A percentile compares a stretch with the other conserved stretches of the same genome.
phyloP scores from a whole-genome alignment of 2,888 invertebrate genomes.

The Pomacea canaliculata region DNA sequence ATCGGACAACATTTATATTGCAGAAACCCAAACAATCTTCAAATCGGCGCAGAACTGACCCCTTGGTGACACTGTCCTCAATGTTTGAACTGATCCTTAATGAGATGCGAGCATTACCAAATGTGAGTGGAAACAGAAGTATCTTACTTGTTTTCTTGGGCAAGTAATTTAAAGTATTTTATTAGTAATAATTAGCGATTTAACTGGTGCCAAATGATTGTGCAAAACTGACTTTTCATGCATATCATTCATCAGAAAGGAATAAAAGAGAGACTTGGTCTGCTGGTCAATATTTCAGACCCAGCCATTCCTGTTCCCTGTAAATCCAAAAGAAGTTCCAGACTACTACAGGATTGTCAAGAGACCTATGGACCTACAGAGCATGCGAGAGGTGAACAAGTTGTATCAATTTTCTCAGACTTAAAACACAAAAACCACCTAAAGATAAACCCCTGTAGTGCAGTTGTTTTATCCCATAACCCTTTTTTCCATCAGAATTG shows the following conservation, averaged over 20 bases:
- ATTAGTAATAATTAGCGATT: no score
- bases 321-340: conserved; percentile 91
- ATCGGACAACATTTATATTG: conserved; percentile 18
- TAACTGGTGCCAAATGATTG: no score
- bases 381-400: conserved; percentile 80
- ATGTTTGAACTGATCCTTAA: conserved; percentile 91
- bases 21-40: conserved; percentile 76
- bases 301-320: conserved; percentile 92
- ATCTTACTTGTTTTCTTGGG: no score
- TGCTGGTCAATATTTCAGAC: conserved; percentile 51
- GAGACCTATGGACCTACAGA: conserved; percentile 96
- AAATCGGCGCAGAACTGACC: conserved; percentile 93
- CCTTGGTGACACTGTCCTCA: conserved; percentile 88
- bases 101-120: conserved; percentile 87
- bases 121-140: background rate
- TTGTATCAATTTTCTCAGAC: background rate
- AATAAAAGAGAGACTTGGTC: no score
- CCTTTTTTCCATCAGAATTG: no score
- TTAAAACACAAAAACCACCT: no score
- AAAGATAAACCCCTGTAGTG: no score
- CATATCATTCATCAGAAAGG: no score
- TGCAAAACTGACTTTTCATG: no score
- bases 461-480: no score
- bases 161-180: no score
- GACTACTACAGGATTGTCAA: conserved; percentile 94